phyloP scores from a whole-genome alignment of 2,888 invertebrate genomes.

The Tenthredo mesomela region DNA sequence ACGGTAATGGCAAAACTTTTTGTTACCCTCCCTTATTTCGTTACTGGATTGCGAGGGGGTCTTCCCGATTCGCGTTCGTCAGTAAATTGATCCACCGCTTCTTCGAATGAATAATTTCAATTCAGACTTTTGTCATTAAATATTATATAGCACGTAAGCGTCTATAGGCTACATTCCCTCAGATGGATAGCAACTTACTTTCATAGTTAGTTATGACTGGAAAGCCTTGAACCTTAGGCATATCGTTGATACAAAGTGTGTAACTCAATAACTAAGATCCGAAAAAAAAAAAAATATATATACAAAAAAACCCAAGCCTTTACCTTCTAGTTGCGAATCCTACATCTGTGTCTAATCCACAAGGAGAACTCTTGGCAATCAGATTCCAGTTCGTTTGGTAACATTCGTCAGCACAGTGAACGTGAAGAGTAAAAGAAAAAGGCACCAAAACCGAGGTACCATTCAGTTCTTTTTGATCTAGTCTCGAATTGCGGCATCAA shows the following conservation, averaged over 20 bases:
- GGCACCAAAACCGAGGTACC: not conserved
- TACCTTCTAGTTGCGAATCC: not conserved
- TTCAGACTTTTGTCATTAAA: not conserved
- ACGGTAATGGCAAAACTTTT: constrained; percentile 3
- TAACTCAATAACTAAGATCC: not conserved
- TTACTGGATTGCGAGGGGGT: not conserved
- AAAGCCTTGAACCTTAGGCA: not conserved
- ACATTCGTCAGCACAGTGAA: not conserved
- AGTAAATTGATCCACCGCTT: not conserved
- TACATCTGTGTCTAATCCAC: not conserved
- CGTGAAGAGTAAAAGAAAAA: too few species aligned
- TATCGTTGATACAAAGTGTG: not conserved
- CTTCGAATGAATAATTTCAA: constrained; percentile 2
- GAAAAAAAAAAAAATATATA: not conserved
- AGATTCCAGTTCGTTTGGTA: not conserved
- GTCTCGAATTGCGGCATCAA: not conserved
- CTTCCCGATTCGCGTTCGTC: not conserved
- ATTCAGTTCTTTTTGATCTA: not conserved
- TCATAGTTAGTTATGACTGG: not conserved
- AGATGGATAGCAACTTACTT: not conserved
- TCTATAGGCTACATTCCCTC: not conserved
- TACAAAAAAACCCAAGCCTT: not conserved
- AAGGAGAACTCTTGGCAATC: not conserved
- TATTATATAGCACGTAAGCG: not conserved
- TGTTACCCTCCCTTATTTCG: not conserved